Evolutionary conservation across 1,140 invertebrate genomes (phyloP).

Genomic region (Eciton burchellii): DNA sequence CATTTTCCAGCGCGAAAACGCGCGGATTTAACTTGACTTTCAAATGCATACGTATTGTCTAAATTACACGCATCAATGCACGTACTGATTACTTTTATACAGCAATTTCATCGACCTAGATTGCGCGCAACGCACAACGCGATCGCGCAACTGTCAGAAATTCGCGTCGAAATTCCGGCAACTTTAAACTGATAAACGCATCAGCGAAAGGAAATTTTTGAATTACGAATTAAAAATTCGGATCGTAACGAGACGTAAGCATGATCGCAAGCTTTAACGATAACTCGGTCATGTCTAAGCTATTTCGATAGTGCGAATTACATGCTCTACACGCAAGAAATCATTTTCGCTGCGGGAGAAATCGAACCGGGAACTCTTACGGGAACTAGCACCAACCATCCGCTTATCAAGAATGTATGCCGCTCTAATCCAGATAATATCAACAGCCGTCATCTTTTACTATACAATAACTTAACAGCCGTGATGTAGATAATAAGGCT

Average conservation of each 20-base stretch:
- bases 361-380: neutral
- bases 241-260: too few species aligned
- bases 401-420: neutral
- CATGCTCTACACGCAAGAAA: too few species aligned
- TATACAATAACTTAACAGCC: neutral
- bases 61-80: neutral
- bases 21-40: neutral
- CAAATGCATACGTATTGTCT: neutral
- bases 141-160: neutral
- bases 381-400: neutral
- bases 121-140: too few species aligned
- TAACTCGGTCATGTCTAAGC: too few species aligned
- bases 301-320: too few species aligned
- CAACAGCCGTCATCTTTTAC: too few species aligned
- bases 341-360: neutral
- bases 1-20: neutral
- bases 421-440: constrained; percentile 1
- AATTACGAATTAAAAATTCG: too few species aligned
- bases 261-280: too few species aligned
- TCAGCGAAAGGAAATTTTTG: too few species aligned
- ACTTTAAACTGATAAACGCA: neutral
- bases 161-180: neutral
- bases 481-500: neutral
- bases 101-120: neutral
- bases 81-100: neutral